phyloP scores from a whole-genome alignment of 2,888 invertebrate species.

The Tuberolachnus salignus region DNA sequence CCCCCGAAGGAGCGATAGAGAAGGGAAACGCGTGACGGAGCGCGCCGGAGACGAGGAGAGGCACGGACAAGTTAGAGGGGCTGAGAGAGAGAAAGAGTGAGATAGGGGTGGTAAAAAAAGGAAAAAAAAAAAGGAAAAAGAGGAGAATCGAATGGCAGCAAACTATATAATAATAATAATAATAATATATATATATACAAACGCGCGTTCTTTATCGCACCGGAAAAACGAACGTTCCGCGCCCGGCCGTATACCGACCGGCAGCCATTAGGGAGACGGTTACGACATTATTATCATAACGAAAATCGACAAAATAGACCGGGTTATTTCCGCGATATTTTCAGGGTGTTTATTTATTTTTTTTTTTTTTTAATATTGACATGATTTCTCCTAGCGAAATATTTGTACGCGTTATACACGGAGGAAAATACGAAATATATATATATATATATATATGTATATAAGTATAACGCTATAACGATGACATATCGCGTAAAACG shows the following conservation, averaged over 20 bases:
- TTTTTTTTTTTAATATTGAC: constrained; percentile 21
- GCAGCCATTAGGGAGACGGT: constrained; percentile 49
- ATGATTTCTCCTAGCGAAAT: constrained; percentile 20
- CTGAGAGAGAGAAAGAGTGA: neutral
- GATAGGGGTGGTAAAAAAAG: too few relatives aligned
- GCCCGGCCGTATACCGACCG: neutral
- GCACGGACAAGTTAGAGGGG: too few relatives aligned
- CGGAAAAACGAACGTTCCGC: constrained; percentile 31
- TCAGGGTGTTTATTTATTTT: neutral
- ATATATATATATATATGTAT: neutral
- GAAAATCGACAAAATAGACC: constrained; percentile 53
- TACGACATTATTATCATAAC: constrained; percentile 53
- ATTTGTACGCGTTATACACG: constrained; percentile 8
- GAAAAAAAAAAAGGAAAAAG: too few relatives aligned
- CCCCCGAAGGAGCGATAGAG: neutral
- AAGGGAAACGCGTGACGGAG: neutral
- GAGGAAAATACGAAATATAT: neutral
- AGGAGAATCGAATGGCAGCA: constrained; percentile 5
- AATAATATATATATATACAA: too few relatives aligned
- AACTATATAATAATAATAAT: too few relatives aligned
- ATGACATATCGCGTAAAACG: constrained; percentile 43
- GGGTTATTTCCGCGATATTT: neutral
- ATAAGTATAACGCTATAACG: constrained; percentile 9
- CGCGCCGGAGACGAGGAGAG: neutral
- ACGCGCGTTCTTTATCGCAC: constrained; percentile 39